These are phyloP conservation scores for Aethes cnicana DNA, from an alignment of 2,888 invertebrate species.

Conservation along the genomic window DNA sequence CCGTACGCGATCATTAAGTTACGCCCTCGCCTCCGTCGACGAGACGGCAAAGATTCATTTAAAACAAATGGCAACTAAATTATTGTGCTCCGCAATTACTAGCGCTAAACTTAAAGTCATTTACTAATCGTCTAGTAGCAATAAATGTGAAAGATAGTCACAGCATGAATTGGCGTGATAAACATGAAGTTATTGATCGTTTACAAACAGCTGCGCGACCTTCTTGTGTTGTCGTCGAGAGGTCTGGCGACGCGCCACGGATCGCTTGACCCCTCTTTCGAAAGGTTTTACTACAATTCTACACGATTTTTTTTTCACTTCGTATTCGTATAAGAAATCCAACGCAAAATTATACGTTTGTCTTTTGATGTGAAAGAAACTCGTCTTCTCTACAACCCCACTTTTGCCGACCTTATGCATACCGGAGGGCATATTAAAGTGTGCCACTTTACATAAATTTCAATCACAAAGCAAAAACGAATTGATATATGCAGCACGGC, in stretches of 20 bases:
- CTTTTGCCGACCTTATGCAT: constrained; percentile 29
- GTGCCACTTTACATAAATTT: constrained; percentile 34
- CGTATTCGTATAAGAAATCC: constrained; percentile 1
- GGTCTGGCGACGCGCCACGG: constrained; percentile 66
- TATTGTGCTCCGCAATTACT: constrained; percentile 38
- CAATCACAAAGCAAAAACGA: constrained; percentile 41
- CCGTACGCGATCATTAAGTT: constrained; percentile 75
- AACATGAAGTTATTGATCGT: constrained; percentile 68
- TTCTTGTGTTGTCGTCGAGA: constrained; percentile 73
- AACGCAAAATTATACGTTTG: constrained; percentile 12
- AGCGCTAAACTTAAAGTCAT: constrained; percentile 32
- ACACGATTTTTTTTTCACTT: constrained; percentile 44
- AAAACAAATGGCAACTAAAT: constrained; percentile 51
- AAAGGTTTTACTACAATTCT: constrained; percentile 47
- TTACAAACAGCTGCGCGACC: constrained; percentile 59
- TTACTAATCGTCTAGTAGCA: neutral
- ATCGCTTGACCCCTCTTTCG: constrained; percentile 45
- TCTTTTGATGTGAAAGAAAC: constrained; percentile 21
- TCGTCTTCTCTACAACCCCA: constrained; percentile 9
- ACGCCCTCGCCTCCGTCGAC: constrained; percentile 58
- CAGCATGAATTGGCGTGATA: constrained; percentile 52
- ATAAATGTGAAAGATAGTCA: no score
- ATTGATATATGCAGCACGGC: constrained; percentile 41
- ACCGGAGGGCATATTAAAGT: constrained; percentile 30
- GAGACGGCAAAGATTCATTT: constrained; percentile 55